These are phyloP conservation scores for Phyllostomus hastatus DNA, from an alignment of 2,113 vertebrate species.

Conservation along the genomic window DNA sequence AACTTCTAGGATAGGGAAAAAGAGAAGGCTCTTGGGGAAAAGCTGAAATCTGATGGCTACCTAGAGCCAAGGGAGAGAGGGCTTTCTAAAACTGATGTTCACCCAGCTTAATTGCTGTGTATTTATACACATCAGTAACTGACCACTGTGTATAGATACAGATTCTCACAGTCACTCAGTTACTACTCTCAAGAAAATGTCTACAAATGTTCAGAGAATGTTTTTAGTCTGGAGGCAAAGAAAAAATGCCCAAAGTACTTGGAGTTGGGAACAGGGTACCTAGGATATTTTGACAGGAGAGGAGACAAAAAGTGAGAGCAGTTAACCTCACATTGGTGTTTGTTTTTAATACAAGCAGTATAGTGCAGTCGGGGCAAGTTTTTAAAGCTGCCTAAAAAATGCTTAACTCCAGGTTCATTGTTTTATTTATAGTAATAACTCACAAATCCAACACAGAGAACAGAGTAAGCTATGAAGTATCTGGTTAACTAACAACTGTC, in stretches of 20 bases:
- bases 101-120: neutral
- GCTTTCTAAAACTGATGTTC: neutral
- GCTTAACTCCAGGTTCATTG: neutral
- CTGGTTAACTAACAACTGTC: neutral
- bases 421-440: neutral
- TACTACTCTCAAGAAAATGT: neutral
- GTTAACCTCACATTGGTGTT: neutral
- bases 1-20: neutral
- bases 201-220: neutral
- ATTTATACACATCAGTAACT: neutral
- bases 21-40: neutral
- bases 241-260: neutral
- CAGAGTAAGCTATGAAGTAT: neutral
- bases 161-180: neutral
- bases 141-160: neutral
- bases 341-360: neutral
- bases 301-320: neutral
- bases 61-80: neutral
- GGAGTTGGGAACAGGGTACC: neutral
- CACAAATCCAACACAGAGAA: neutral
- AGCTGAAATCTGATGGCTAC: neutral
- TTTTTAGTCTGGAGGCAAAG: neutral
- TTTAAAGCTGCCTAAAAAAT: neutral
- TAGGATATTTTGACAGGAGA: neutral
- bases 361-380: neutral